Percentiles rank a stretch among this genome's conserved stretches.
Evolutionary conservation across 1,140 invertebrate species (phyloP).

Genomic region (Drosophila cardini): DNA sequence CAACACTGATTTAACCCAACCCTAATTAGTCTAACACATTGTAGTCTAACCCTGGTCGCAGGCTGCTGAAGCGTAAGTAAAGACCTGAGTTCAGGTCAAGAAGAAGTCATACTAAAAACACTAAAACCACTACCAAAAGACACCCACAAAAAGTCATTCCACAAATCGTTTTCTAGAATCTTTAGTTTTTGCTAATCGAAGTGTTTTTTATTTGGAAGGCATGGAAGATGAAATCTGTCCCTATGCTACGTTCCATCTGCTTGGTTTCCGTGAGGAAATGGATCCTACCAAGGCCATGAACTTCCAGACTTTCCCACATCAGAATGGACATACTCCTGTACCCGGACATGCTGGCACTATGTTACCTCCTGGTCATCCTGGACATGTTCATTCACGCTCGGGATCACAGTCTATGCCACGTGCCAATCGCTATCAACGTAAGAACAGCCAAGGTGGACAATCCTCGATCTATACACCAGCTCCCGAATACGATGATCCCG

Average conservation of each 20-base stretch:
- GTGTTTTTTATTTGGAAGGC: slow-evolving; percentile 86
- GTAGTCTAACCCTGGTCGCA: slow-evolving; percentile 56
- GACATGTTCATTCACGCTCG: slow-evolving; percentile 92
- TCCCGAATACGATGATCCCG: slow-evolving; percentile 95
- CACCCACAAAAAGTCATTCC: not conserved
- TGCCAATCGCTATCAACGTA: slow-evolving; percentile 89
- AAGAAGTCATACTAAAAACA: slow-evolving; percentile 64
- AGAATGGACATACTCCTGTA: slow-evolving; percentile 87
- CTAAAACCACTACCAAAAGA: slow-evolving; percentile 59
- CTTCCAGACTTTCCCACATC: slow-evolving; percentile 95
- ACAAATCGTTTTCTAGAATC: too few species aligned
- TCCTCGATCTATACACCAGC: slow-evolving; percentile 90
- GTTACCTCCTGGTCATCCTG: slow-evolving; percentile 88
- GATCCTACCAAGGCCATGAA: slow-evolving; percentile 94
- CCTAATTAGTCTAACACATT: slow-evolving; percentile 41
- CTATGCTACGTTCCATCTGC: slow-evolving; percentile 96
- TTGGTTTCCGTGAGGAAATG: slow-evolving; percentile 97
- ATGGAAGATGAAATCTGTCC: slow-evolving; percentile 98
- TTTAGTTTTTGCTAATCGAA: slow-evolving; percentile 29
- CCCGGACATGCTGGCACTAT: slow-evolving; percentile 90
- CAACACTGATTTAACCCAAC: not conserved
- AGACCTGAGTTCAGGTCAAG: not conserved
- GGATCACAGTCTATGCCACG: slow-evolving; percentile 94
- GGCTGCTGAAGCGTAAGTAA: slow-evolving; percentile 58
- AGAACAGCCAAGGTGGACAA: slow-evolving; percentile 88